Conservation (phyloP, 2,797 vertebrate genomes). For the Sphenopsis melanotis region DNA sequence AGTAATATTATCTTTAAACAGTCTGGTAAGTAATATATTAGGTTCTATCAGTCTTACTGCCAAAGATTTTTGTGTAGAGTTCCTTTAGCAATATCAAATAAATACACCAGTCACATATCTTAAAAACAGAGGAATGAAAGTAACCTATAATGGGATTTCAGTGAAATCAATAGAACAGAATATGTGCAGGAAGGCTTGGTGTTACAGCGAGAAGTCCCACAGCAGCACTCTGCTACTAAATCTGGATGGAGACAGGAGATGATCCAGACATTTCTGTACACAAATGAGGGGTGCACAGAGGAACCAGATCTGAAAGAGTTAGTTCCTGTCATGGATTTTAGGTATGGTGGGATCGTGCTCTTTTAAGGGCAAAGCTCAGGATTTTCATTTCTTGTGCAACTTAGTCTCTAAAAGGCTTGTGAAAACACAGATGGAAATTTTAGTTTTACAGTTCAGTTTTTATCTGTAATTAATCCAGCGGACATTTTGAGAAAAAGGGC, state of each 20-base stretch:
- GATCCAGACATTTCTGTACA: conserved; percentile 1
- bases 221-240: conserved; percentile 16
- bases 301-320: not conserved
- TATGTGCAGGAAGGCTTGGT: not conserved
- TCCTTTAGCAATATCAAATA: conserved; percentile 45
- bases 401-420: not conserved
- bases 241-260: conserved; percentile 25
- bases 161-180: not conserved
- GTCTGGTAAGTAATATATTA: not conserved
- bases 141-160: not conserved
- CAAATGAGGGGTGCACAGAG: not conserved
- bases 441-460: not conserved
- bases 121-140: not conserved
- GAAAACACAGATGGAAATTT: not conserved
- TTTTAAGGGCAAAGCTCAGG: not conserved
- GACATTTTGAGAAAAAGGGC: not conserved
- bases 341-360: not conserved
- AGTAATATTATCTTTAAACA: conserved; percentile 56
- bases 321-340: not conserved
- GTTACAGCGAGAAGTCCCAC: not conserved
- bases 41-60: not conserved
- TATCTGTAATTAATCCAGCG: not conserved
- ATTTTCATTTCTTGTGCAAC: not conserved
- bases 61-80: not conserved
- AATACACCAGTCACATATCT: not conserved